A percentile compares a stretch with the other conserved stretches of the same genome.
phyloP scores from a whole-genome alignment of 2,113 vertebrate genomes.

The Polypterus senegalus region DNA sequence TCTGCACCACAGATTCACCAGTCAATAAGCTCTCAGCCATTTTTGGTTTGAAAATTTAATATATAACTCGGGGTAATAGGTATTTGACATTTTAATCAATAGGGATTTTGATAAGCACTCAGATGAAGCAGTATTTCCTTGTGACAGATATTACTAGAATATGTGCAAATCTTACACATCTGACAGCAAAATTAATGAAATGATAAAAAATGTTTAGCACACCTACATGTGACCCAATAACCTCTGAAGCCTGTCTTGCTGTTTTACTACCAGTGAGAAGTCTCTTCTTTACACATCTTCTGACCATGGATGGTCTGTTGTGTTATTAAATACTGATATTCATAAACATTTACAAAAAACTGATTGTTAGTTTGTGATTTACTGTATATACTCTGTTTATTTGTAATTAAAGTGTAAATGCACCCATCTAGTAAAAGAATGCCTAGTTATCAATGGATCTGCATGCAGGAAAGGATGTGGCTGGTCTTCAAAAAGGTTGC shows the following conservation, averaged over 20 bases:
- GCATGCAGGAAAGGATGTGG: no score
- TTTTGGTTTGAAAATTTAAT: not conserved
- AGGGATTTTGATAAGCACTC: not conserved
- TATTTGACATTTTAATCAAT: not conserved
- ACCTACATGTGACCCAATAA: not conserved
- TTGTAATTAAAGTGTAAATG: no score
- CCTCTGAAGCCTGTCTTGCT: not conserved
- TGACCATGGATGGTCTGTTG: no score
- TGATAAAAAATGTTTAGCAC: not conserved
- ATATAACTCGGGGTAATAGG: not conserved
- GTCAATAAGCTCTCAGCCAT: not conserved
- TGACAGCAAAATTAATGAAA: not conserved
- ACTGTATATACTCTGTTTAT: no score
- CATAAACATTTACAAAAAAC: no score
- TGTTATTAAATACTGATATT: no score
- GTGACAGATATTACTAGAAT: not conserved
- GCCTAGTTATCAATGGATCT: no score
- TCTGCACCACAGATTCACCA: not conserved
- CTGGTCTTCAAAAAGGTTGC: no score
- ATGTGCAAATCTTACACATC: not conserved
- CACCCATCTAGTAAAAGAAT: no score
- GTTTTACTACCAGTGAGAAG: no score
- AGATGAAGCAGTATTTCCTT: not conserved
- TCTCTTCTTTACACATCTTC: no score
- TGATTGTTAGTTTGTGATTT: no score